phyloP scores from a whole-genome alignment of 2,113 vertebrate species.

The Patagioenas fasciata region DNA sequence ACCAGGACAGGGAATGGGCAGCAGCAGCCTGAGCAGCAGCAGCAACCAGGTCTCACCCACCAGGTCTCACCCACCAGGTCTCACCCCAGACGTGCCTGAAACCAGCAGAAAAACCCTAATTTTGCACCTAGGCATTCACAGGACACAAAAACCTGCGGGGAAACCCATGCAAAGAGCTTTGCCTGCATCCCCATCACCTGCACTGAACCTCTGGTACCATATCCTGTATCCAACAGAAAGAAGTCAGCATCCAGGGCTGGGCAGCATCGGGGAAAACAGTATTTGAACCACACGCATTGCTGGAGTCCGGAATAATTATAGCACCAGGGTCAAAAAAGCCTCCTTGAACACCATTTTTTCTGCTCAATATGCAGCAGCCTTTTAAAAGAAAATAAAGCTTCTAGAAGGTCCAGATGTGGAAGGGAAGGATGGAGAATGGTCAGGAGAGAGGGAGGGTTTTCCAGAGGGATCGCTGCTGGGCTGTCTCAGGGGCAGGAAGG shows the following conservation, averaged over 20 bases:
- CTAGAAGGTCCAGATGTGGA: background rate
- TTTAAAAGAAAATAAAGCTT: background rate
- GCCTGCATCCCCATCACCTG: background rate
- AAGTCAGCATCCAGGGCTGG: background rate
- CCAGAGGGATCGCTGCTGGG: background rate
- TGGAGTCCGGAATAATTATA: background rate
- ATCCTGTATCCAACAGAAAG: fast-evolving
- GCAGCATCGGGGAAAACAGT: background rate
- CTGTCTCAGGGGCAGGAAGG: fast-evolving
- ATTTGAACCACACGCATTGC: background rate
- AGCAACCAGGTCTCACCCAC: background rate
- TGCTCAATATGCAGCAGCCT: background rate
- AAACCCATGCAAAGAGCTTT: background rate
- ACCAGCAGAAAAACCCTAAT: fast-evolving
- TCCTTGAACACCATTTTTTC: background rate
- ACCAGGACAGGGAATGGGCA: background rate
- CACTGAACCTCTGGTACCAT: fast-evolving
- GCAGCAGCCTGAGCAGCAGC: background rate
- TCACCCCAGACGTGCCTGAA: background rate
- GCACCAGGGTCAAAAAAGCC: background rate
- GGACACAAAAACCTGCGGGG: background rate
- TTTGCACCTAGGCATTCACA: background rate
- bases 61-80: fast-evolving
- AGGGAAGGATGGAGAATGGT: background rate
- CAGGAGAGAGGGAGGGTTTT: background rate